Conservation (phyloP, 2,797 vertebrate species). For the Sebastiscus albofasciatus region DNA sequence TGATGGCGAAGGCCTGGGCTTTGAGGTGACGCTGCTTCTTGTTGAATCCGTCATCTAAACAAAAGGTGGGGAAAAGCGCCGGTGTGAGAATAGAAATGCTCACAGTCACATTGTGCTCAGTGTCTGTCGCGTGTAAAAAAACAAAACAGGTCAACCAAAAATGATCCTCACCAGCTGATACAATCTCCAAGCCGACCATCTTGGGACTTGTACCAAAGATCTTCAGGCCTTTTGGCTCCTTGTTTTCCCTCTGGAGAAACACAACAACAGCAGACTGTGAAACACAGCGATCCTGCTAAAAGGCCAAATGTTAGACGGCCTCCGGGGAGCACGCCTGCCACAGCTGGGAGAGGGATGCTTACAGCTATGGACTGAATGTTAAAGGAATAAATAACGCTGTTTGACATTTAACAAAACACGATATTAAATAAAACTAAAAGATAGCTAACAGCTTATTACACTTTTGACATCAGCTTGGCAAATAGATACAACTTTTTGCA, state of each 20-base stretch:
- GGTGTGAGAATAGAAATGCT: neutral
- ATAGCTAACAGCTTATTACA: neutral
- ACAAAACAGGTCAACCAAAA: neutral
- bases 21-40: constrained; percentile 92
- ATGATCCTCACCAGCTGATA: constrained; percentile 76
- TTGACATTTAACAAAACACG: neutral
- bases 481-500: neutral
- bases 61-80: neutral
- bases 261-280: constrained; percentile 25
- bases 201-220: constrained; percentile 92
- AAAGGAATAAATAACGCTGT: neutral
- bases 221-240: constrained; percentile 92
- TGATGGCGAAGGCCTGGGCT: constrained; percentile 94
- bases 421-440: neutral
- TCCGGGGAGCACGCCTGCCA: neutral
- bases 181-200: constrained; percentile 90
- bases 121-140: neutral
- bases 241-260: constrained; percentile 86
- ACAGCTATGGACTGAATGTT: neutral
- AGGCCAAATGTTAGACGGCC: constrained; percentile 7
- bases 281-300: constrained; percentile 8
- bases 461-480: neutral
- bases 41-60: constrained; percentile 88
- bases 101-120: neutral
- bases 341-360: neutral